A percentile compares a stretch with the other conserved stretches of the same genome.
These are phyloP conservation scores for Apus apus DNA, from an alignment of 2,113 vertebrate genomes.

Conservation along the genomic window DNA sequence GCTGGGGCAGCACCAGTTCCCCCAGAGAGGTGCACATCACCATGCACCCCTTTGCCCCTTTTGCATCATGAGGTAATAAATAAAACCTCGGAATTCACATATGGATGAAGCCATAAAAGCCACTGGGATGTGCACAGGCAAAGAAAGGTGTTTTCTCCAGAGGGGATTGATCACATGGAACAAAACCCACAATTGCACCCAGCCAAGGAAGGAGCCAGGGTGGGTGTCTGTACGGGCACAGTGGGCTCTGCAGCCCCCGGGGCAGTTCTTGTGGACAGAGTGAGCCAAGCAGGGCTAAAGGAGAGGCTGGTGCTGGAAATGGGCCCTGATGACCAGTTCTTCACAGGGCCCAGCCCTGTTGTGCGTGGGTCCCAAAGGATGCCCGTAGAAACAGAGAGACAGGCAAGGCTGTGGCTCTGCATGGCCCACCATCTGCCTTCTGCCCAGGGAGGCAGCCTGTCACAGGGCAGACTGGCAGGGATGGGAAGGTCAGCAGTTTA, in stretches of 20 bases:
- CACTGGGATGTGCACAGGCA: neutral
- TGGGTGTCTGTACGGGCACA: neutral
- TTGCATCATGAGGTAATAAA: neutral
- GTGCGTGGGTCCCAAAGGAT: neutral
- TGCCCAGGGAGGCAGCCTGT: neutral
- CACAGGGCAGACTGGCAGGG: neutral
- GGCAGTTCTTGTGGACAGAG: neutral
- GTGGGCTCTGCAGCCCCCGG: neutral
- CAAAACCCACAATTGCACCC: neutral
- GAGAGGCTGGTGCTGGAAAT: neutral
- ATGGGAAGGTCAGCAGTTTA: neutral
- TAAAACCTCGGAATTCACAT: neutral
- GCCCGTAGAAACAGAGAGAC: neutral
- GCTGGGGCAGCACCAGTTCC: neutral
- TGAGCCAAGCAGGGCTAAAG: neutral
- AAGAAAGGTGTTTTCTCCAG: neutral
- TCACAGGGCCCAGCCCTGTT: rapidly evolving
- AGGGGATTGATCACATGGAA: neutral
- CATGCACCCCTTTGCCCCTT: neutral
- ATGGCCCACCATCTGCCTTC: neutral
- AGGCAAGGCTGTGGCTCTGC: neutral
- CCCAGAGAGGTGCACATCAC: neutral
- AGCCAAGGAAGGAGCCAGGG: neutral
- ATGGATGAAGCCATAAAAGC: neutral
- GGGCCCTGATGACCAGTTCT: neutral